These are phyloP conservation scores for Andrena dorsata DNA, from an alignment of 2,888 invertebrate species.

Conservation along the genomic window DNA sequence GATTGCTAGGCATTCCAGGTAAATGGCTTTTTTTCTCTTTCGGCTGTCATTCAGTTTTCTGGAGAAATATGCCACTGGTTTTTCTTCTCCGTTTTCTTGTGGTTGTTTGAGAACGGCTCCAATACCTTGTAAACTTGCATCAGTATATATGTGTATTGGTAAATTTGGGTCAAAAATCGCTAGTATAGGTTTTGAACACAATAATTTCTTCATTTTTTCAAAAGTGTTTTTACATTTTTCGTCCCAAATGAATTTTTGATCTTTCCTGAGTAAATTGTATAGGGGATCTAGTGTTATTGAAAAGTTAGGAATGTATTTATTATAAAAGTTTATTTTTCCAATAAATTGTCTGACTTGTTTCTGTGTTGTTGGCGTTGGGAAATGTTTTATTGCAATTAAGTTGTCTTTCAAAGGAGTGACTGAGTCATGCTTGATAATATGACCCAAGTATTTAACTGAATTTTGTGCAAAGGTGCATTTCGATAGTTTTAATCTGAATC, in stretches of 20 bases:
- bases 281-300: too few relatives aligned
- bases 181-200: constrained; percentile 13
- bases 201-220: too few relatives aligned
- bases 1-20: too few relatives aligned
- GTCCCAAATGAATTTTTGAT: too few relatives aligned
- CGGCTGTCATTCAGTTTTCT: too few relatives aligned
- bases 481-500: constrained; percentile 49
- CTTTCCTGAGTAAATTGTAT: too few relatives aligned
- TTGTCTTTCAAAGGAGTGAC: constrained; percentile 67
- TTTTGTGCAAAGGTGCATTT: constrained; percentile 56
- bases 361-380: constrained; percentile 49
- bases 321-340: constrained; percentile 3
- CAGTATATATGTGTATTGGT: constrained; percentile 72
- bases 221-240: too few relatives aligned
- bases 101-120: constrained; percentile 17
- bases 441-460: constrained; percentile 49
- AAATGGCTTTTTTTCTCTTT: constrained; percentile 62
- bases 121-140: constrained; percentile 68
- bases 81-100: too few relatives aligned
- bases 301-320: neutral
- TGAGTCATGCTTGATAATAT: constrained; percentile 32
- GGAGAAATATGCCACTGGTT: too few relatives aligned
- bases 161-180: constrained; percentile 13
- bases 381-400: constrained; percentile 53
- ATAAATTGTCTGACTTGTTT: constrained; percentile 28